Base-by-base conservation (phyloP, 2,797 vertebrate species). In the Malacoraja senta region DNA sequence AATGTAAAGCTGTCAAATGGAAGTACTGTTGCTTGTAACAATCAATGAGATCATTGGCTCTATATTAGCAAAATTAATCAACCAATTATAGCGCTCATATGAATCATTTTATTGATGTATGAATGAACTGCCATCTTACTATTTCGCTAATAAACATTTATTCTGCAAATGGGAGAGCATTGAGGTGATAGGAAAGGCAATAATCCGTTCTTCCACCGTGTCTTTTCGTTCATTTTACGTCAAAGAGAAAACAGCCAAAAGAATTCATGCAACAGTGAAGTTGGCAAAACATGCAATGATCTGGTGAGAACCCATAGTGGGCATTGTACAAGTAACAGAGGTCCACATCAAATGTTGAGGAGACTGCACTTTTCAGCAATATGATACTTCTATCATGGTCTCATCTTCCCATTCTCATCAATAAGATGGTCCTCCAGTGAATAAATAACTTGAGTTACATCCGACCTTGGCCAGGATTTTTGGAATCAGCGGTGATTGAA, bases 31-130 rank as follows among this genome's bases (percentile, higher is more conserved):
- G 17, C 7, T 38, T 0, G 17, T 21, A 88, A 68, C 61, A 65
- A 88, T 88, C 61, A 21, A 1, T 68, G 84, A 63, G n/a, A 88
- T 68, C n/a, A 21, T 63, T 65, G n/a, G n/a, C 9, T 35, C 61
- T 3, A 65, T 35, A 65, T n/a, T 9, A 68, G 61, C 15, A 65
- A 88, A 21, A 32, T 68, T 35, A 86, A 86, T 63, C n/a, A 10
- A 63, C 58, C 61, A 63, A 8, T 88, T 88, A 61, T 35, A 35
- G 63, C 8, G 21, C 61, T 21, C 84, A 68, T 32, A 63, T 19
- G 15, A 68, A 68, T 88, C n/a, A 88, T 88, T 65, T 88, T 68
- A 35, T 88, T 88, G 84, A 35, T 65, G n/a, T 32, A 61, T 68
- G 15, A 65, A 68, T 68, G 7, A 65, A 88, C 17, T 35, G n/a